phyloP scores from a whole-genome alignment of 2,797 vertebrate species.

The Uromys caudimaculatus region DNA sequence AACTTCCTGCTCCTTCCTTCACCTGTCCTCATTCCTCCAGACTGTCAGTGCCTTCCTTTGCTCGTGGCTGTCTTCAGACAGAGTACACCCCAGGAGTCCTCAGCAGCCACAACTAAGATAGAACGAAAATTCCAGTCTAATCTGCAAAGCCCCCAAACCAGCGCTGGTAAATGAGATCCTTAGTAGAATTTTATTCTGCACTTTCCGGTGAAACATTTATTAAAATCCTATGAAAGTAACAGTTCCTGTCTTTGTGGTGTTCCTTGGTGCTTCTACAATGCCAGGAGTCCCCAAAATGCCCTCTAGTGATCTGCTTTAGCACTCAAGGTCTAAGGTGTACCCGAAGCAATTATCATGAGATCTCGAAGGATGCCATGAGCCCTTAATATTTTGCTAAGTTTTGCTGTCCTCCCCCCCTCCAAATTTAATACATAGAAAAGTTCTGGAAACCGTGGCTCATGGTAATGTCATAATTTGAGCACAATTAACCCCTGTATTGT shows the following conservation, averaged over 20 bases:
- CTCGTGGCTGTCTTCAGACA: not conserved
- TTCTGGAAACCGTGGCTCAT: not conserved
- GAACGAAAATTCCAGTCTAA: not conserved
- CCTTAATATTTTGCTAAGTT: conserved; percentile 7
- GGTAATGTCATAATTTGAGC: not conserved
- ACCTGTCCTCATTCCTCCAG: not conserved
- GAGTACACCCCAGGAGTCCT: not conserved
- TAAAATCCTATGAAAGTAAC: not conserved
- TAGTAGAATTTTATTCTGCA: not conserved
- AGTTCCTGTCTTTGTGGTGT: not conserved
- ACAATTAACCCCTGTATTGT: not conserved
- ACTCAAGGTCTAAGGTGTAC: not conserved
- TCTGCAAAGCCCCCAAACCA: not conserved
- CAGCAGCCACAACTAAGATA: not conserved
- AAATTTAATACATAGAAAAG: not conserved
- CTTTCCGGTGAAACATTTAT: not conserved
- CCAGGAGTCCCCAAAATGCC: not conserved
- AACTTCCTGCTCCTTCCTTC: not conserved
- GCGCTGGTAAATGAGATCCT: not conserved
- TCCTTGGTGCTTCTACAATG: not conserved
- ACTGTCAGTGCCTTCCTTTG: not conserved
- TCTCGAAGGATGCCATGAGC: not conserved
- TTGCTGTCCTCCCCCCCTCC: no score
- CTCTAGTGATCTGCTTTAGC: not conserved
- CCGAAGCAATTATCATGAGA: not conserved